These are phyloP conservation scores for Periphyllus acericola DNA, from an alignment of 2,888 invertebrate species.

Conservation along the genomic window DNA sequence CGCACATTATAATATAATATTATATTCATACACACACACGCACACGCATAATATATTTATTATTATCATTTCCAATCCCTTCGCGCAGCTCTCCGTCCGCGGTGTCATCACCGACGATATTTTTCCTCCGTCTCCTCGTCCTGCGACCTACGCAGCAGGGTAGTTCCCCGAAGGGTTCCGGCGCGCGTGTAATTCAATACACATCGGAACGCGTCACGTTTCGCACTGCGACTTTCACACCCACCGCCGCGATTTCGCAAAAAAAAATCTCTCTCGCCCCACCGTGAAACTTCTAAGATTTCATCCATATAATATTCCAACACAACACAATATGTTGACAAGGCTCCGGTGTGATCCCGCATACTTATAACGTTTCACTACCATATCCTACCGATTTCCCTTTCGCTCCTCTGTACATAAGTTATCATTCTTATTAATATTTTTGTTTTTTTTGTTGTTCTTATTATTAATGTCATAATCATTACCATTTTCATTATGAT, in stretches of 20 bases:
- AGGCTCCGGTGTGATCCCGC: too few species aligned
- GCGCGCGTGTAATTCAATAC: background rate
- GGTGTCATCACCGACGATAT: too few species aligned
- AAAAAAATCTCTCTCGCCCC: background rate
- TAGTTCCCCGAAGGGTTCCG: background rate
- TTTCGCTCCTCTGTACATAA: too few species aligned
- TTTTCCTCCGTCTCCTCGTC: too few species aligned
- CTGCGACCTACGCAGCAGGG: too few species aligned
- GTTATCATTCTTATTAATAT: too few species aligned
- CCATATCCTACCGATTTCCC: too few species aligned
- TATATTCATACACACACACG: too few species aligned
- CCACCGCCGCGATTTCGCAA: background rate
- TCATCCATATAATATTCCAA: background rate
- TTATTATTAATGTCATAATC: too few species aligned
- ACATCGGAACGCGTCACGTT: background rate
- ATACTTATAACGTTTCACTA: too few species aligned
- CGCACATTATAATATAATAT: background rate
- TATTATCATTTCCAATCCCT: background rate
- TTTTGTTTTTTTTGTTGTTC: too few species aligned
- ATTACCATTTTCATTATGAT: too few species aligned
- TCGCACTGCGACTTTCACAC: background rate
- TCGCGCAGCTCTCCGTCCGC: background rate
- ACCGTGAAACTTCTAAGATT: background rate
- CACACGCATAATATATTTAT: background rate
- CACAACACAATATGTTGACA: background rate